phyloP scores from a whole-genome alignment of 2,888 invertebrate species.

The Hyalella azteca region DNA sequence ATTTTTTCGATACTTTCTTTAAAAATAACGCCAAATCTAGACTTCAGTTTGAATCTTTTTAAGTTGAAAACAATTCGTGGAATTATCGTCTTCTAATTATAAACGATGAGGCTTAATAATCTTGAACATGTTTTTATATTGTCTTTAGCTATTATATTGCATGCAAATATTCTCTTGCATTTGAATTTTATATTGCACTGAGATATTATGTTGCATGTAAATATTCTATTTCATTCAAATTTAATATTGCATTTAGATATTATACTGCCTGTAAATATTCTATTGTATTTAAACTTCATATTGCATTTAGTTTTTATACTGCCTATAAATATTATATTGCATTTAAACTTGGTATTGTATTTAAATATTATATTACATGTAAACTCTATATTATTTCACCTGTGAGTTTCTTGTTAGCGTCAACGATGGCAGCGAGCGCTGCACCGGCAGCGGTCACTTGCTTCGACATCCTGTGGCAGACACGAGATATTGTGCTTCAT shows the following conservation, averaged over 20 bases:
- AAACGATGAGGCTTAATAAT: too few species aligned
- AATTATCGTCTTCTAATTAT: neutral
- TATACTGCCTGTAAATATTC: too few species aligned
- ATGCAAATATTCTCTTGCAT: too few species aligned
- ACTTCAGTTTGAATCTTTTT: neutral
- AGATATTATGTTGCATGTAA: too few species aligned
- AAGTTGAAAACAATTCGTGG: neutral
- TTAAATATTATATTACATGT: neutral
- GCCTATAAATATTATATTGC: neutral
- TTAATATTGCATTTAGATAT: too few species aligned
- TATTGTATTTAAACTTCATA: neutral
- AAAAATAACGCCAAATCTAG: neutral
- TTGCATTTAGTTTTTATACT: neutral
- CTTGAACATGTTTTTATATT: too few species aligned
- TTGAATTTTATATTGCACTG: too few species aligned
- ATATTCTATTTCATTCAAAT: too few species aligned
- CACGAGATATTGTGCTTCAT: too few species aligned
- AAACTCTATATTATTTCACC: neutral
- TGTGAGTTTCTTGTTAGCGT: neutral
- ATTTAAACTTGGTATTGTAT: neutral
- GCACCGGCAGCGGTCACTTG: neutral
- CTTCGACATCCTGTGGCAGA: conserved; percentile 18
- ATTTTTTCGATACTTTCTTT: neutral
- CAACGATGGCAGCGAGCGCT: neutral
- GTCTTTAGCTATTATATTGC: too few species aligned